These are phyloP conservation scores for Eledone cirrhosa DNA, from an alignment of 2,888 invertebrate genomes.

Conservation along the genomic window DNA sequence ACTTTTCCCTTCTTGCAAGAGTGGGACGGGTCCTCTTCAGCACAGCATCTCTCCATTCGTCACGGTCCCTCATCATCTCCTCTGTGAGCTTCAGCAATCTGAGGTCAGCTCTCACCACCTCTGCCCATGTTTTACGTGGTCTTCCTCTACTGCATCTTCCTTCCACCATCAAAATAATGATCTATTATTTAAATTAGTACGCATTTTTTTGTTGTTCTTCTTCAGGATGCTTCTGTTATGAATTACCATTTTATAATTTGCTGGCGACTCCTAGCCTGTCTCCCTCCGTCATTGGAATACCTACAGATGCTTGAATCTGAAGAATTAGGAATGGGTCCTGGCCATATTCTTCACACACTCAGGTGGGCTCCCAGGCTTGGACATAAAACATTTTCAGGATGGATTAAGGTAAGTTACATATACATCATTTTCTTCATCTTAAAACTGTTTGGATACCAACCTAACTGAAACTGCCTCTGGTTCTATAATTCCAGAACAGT, in stretches of 20 bases:
- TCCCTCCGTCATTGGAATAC: conserved; percentile 89
- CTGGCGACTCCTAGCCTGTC: conserved; percentile 83
- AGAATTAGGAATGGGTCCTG: conserved; percentile 75
- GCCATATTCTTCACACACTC: conserved; percentile 81
- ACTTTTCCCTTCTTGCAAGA: no score
- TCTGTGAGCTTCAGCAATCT: no score
- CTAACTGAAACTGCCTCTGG: no score
- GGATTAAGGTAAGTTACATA: conserved; percentile 75
- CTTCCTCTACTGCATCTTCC: no score
- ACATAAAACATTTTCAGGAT: conserved; percentile 84
- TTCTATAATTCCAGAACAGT: no score
- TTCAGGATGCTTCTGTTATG: conserved; percentile 75
- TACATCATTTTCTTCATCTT: neutral
- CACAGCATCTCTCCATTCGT: no score
- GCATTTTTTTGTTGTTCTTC: neutral
- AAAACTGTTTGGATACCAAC: no score
- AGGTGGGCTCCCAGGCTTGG: conserved; percentile 89
- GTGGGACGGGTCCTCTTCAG: no score
- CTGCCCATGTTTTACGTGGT: no score
- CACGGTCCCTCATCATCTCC: no score
- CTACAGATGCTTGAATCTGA: conserved; percentile 81
- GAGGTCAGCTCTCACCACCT: no score
- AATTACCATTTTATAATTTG: conserved; percentile 90
- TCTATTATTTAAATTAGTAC: neutral
- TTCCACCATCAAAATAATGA: no score